phyloP scores from a whole-genome alignment of 2,113 vertebrate genomes.

The Eira barbara region DNA sequence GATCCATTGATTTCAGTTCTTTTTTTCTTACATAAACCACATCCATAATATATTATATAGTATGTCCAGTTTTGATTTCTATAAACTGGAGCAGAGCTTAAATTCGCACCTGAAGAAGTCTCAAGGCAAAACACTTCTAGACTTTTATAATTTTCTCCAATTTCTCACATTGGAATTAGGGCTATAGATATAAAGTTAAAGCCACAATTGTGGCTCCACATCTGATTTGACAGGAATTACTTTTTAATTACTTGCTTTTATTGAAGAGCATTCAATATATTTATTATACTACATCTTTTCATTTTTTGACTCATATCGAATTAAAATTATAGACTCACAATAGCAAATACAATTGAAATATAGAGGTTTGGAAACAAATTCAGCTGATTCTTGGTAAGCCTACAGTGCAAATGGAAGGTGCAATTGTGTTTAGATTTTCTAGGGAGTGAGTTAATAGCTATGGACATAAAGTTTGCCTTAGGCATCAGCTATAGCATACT shows the following conservation, averaged over 20 bases:
- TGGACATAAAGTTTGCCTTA: background rate
- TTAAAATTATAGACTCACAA: background rate
- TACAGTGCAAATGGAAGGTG: background rate
- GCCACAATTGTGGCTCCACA: background rate
- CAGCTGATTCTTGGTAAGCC: background rate
- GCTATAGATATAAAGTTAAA: no score
- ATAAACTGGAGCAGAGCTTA: background rate
- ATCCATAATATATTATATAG: background rate
- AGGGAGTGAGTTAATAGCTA: background rate
- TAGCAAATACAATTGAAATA: background rate
- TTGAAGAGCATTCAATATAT: background rate
- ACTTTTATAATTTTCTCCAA: background rate
- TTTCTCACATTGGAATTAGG: background rate
- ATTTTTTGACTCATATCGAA: background rate
- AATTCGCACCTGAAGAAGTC: background rate
- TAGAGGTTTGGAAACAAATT: background rate
- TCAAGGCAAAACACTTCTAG: background rate
- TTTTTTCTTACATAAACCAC: background rate
- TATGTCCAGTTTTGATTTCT: slow-evolving; percentile 20
- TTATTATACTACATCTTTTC: background rate
- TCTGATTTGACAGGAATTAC: background rate
- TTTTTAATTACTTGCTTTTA: background rate
- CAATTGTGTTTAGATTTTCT: background rate
- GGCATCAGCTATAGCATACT: background rate
- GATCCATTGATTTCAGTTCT: background rate